phyloP scores from a whole-genome alignment of 2,113 vertebrate species.

The Marmota monax region DNA sequence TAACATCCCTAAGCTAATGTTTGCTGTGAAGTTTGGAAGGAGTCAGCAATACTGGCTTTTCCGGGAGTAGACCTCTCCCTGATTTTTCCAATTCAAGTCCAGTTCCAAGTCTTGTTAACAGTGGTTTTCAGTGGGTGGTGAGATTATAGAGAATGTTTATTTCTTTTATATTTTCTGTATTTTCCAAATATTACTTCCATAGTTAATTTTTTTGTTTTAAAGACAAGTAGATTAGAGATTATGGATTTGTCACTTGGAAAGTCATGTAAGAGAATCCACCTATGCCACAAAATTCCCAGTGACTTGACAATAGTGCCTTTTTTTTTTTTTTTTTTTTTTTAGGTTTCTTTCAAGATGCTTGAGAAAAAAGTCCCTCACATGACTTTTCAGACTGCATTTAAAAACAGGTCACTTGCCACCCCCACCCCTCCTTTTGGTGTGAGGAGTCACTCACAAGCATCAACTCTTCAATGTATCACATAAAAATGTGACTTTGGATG shows the following conservation, averaged over 20 bases:
- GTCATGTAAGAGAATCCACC: background rate
- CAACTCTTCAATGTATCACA: background rate
- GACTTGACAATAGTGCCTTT: background rate
- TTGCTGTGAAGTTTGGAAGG: background rate
- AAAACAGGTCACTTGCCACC: background rate
- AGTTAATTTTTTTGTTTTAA: slow-evolving; percentile 33
- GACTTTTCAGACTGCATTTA: background rate
- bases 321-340: background rate
- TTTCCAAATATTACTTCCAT: slow-evolving; percentile 37
- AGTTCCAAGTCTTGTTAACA: background rate
- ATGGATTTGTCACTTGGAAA: background rate
- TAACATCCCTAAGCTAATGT: background rate
- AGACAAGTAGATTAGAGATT: background rate
- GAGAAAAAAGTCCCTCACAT: background rate
- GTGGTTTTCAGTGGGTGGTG: background rate
- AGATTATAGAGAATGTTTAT: background rate
- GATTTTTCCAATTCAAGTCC: background rate
- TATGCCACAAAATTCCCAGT: background rate
- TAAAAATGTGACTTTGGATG: background rate
- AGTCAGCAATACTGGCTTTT: background rate
- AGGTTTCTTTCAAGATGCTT: background rate
- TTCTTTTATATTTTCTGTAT: background rate
- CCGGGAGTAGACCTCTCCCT: background rate
- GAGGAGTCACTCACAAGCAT: background rate
- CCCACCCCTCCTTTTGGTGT: background rate